These are phyloP conservation scores for Bothrops jararaca DNA, from an alignment of 2,113 vertebrate species.

Conservation along the genomic window DNA sequence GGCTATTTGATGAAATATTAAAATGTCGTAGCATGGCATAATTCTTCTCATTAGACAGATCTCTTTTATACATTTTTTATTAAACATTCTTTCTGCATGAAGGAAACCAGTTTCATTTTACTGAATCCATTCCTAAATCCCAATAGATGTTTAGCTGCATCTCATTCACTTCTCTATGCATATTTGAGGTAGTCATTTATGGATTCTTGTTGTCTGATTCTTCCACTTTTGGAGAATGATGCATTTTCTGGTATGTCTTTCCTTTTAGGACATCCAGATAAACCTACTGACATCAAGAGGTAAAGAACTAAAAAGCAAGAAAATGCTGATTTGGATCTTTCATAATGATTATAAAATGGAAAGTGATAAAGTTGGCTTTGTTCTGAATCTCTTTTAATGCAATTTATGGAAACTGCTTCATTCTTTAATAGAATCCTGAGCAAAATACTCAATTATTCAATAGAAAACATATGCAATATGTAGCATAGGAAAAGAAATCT, in stretches of 20 bases:
- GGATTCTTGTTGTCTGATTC: not conserved
- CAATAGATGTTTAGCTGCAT: not conserved
- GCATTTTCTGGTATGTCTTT: not conserved
- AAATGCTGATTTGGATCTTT: not conserved
- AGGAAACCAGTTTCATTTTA: not conserved
- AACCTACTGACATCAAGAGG: not conserved
- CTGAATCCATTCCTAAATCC: not conserved
- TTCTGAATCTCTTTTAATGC: not conserved
- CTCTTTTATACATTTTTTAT: not conserved
- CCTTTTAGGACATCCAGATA: not conserved
- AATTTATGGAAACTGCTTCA: not conserved
- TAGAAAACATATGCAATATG: not conserved
- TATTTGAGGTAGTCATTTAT: not conserved
- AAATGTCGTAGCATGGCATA: not conserved
- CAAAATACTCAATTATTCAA: not conserved
- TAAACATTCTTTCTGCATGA: not conserved
- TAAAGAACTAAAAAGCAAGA: not conserved
- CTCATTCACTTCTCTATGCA: not conserved
- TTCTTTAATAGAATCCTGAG: not conserved
- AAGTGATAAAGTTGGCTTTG: not conserved
- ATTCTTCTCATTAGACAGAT: not conserved
- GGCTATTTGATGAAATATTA: not conserved
- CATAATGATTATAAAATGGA: not conserved
- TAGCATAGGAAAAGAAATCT: not conserved
- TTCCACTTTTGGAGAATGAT: not conserved